Percentiles rank a stretch among this genome's conserved stretches.
phyloP scores from a whole-genome alignment of 2,797 vertebrate species.

The Myoxocephalus aenaeus region DNA sequence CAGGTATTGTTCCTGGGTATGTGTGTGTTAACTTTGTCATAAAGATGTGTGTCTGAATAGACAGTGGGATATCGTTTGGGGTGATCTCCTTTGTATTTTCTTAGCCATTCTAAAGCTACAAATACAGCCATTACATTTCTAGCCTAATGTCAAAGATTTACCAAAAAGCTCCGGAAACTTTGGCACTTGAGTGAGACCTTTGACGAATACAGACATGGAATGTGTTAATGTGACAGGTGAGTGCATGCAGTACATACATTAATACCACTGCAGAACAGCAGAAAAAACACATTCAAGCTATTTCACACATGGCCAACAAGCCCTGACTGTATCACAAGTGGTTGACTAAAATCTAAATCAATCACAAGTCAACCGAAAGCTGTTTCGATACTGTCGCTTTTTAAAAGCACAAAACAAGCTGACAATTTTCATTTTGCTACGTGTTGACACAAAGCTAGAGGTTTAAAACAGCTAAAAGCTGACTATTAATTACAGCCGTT shows the following conservation, averaged over 20 bases:
- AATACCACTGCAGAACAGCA: conserved; percentile 31
- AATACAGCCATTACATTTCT: conserved; percentile 21
- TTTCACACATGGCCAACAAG: conserved; percentile 54
- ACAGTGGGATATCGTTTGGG: conserved; percentile 1
- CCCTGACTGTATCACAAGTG: conserved; percentile 30
- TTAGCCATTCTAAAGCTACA: conserved; percentile 24
- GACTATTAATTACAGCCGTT: conserved; percentile 63
- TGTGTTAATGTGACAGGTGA: conserved; percentile 50
- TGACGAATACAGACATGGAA: conserved; percentile 46
- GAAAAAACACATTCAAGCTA: conserved; percentile 30
- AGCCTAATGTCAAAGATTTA: conserved; percentile 63
- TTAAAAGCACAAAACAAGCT: conserved; percentile 20
- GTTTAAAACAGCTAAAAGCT: conserved; percentile 54
- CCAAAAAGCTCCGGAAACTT: conserved; percentile 82
- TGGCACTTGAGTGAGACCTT: conserved; percentile 82
- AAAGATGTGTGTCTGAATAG: conserved; percentile 1
- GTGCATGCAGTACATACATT: conserved; percentile 4
- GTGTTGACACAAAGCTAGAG: conserved; percentile 49
- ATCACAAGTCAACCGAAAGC: conserved; percentile 48
- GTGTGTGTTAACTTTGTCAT: conserved; percentile 3
- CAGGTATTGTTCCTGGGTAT: conserved; percentile 27
- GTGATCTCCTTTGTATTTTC: neutral
- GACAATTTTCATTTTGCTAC: conserved; percentile 23
- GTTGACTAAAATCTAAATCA: conserved; percentile 44
- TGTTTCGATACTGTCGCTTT: conserved; percentile 27